Percentiles rank a stretch among this genome's conserved stretches.
phyloP scores from a whole-genome alignment of 1,140 invertebrate genomes.

The Zelostemma sp. region DNA sequence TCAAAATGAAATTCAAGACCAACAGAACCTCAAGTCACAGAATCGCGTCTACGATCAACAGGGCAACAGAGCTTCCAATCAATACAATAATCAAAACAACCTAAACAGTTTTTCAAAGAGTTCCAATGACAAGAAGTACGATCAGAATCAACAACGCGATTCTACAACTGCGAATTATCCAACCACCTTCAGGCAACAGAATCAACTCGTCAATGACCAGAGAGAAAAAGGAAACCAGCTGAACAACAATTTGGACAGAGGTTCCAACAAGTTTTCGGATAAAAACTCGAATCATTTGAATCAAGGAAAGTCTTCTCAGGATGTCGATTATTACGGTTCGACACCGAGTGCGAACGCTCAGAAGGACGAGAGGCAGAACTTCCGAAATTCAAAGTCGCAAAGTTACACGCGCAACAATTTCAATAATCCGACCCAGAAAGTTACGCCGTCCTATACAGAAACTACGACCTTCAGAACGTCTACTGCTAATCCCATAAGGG shows the following conservation, averaged over 20 bases:
- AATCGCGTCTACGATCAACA: constrained; percentile 51
- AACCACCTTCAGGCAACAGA: constrained; percentile 39
- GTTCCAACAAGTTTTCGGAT: constrained; percentile 46
- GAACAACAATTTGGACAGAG: constrained; percentile 47
- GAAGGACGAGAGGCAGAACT: constrained; percentile 49
- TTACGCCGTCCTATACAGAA: constrained; percentile 61
- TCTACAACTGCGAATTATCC: constrained; percentile 41
- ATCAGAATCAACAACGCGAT: constrained; percentile 33
- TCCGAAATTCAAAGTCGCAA: constrained; percentile 46
- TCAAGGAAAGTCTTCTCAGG: constrained; percentile 44
- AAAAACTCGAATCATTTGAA: constrained; percentile 43
- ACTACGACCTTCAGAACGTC: constrained; percentile 63
- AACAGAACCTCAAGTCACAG: constrained; percentile 47
- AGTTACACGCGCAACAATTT: constrained; percentile 46
- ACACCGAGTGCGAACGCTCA: constrained; percentile 40
- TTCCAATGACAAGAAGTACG: constrained; percentile 35
- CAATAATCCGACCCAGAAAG: constrained; percentile 42
- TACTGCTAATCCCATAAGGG: constrained; percentile 65
- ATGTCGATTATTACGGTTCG: constrained; percentile 52
- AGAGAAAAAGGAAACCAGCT: constrained; percentile 45
- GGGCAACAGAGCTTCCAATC: constrained; percentile 20
- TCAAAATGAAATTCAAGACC: constrained; percentile 57
- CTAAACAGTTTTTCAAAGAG: constrained; percentile 18
- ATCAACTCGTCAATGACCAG: constrained; percentile 49
- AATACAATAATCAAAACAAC: constrained; percentile 45